Evolutionary conservation across 2,888 invertebrate genomes (phyloP).

Genomic region (Nymphalis polychloros): DNA sequence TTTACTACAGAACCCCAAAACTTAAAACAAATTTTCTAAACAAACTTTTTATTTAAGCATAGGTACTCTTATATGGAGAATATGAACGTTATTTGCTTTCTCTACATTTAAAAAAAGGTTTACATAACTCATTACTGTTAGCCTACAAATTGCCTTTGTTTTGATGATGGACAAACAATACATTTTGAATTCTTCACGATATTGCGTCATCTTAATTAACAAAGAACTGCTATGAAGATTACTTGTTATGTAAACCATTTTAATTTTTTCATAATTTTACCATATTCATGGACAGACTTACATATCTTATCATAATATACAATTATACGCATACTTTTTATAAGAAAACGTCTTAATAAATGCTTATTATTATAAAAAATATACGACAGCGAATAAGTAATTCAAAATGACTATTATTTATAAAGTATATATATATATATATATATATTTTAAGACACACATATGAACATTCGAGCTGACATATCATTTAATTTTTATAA

Average conservation of each 20-base stretch:
- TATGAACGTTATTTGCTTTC: conserved; percentile 14
- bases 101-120: conserved; percentile 5
- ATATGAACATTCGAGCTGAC: too few species aligned
- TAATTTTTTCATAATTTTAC: not conserved
- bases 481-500: not conserved
- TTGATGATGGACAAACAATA: conserved; percentile 10
- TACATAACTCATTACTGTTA: conserved; percentile 24
- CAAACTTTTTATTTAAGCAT: not conserved
- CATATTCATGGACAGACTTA: not conserved
- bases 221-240: conserved; percentile 14
- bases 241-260: conserved; percentile 1
- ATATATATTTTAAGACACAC: too few species aligned
- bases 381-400: too few species aligned
- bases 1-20: too few species aligned
- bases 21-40: too few species aligned
- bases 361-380: too few species aligned
- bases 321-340: too few species aligned
- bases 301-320: too few species aligned
- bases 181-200: conserved; percentile 18
- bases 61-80: not conserved
- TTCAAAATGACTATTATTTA: too few species aligned
- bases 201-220: conserved; percentile 29
- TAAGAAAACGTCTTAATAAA: too few species aligned
- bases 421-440: too few species aligned
- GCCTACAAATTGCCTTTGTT: conserved; percentile 28